Evolutionary conservation across 2,888 invertebrate species (phyloP).

Genomic region (Leuctra nigra): DNA sequence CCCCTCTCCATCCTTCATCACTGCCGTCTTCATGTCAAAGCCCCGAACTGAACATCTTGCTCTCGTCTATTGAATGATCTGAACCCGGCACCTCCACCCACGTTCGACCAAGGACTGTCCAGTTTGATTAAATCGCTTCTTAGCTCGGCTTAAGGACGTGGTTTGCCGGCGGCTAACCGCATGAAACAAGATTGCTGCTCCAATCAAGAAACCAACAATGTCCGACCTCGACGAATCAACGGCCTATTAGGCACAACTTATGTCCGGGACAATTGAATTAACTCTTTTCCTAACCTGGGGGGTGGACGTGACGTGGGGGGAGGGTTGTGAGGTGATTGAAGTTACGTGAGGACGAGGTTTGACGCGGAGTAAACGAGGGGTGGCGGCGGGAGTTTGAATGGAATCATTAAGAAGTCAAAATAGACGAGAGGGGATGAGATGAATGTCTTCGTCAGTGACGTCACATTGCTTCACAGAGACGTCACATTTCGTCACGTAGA

Average conservation of each 20-base stretch:
- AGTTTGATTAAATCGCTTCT: constrained; percentile 2
- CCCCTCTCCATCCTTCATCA: too few relatives aligned
- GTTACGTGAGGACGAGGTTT: background rate
- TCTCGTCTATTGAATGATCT: too few relatives aligned
- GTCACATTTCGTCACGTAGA: too few relatives aligned
- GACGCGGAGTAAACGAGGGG: background rate
- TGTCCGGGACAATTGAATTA: constrained; percentile 11
- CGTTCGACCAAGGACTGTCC: too few relatives aligned
- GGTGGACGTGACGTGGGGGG: background rate
- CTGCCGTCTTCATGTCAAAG: too few relatives aligned
- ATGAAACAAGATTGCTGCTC: constrained; percentile 2
- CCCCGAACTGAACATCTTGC: too few relatives aligned
- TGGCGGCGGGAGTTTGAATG: background rate
- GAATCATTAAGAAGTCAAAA: background rate
- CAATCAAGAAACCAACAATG: constrained; percentile 3
- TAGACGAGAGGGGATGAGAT: too few relatives aligned
- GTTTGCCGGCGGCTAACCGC: background rate
- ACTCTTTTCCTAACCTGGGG: background rate
- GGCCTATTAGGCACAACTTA: constrained; percentile 10
- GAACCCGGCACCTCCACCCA: too few relatives aligned
- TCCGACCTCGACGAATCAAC: constrained; percentile 4
- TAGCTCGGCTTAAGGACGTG: constrained; percentile 1
- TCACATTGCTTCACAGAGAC: too few relatives aligned
- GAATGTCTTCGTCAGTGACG: too few relatives aligned
- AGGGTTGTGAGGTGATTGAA: background rate